Conservation (phyloP, 2,888 invertebrate genomes). For the Apamea crenata region DNA sequence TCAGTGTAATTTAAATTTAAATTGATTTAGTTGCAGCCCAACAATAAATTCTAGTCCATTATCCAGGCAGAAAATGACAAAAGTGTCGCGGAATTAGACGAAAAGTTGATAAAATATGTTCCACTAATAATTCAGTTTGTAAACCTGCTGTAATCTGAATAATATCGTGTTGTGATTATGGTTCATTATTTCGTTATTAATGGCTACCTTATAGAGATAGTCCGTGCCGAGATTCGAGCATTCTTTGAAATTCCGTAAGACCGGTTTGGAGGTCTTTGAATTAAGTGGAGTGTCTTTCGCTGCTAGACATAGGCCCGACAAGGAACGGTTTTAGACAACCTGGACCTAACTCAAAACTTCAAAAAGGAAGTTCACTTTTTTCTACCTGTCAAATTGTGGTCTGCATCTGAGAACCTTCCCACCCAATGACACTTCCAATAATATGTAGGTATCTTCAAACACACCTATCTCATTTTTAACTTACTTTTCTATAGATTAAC, state of each 20-base stretch:
- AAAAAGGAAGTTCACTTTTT: not conserved
- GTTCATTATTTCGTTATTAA: constrained; percentile 38
- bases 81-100: constrained; percentile 60
- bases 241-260: not conserved
- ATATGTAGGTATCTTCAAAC: not conserved
- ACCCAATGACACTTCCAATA: not conserved
- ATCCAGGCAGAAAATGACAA: constrained; percentile 48
- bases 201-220: not conserved
- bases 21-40: constrained; percentile 54
- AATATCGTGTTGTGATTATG: constrained; percentile 32
- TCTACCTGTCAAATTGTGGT: not conserved
- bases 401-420: not conserved
- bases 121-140: constrained; percentile 35
- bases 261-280: not conserved
- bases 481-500: not conserved
- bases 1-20: constrained; percentile 57
- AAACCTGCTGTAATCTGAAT: constrained; percentile 43
- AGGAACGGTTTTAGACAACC: not conserved
- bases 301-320: not conserved
- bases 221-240: not conserved
- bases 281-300: not conserved
- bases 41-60: constrained; percentile 51
- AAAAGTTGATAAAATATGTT: constrained; percentile 60
- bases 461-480: not conserved
- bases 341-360: not conserved